Conservation (phyloP, 2,113 vertebrate genomes). For the Struthio camelus region DNA sequence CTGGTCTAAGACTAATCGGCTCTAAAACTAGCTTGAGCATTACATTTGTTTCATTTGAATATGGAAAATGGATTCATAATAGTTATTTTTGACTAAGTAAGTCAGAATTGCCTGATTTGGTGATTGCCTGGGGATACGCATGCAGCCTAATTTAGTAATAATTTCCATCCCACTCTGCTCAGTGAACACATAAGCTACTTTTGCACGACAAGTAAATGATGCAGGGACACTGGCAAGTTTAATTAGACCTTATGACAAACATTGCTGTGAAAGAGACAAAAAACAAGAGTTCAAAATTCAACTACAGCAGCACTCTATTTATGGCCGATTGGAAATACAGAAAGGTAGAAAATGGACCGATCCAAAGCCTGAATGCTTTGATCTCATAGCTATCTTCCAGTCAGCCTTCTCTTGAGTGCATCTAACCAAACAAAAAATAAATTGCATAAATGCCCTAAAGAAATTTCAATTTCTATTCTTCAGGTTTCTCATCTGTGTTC, state of each 20-base stretch:
- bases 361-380: too few relatives aligned
- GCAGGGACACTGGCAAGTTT: background rate
- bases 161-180: slow-evolving; percentile 41
- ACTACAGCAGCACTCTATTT: background rate
- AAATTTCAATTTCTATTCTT: background rate
- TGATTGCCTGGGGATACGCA: slow-evolving; percentile 38
- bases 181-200: slow-evolving; percentile 35
- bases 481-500: background rate
- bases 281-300: background rate
- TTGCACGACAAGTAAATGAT: background rate
- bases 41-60: background rate
- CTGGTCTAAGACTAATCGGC: background rate
- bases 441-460: background rate
- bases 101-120: background rate
- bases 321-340: background rate
- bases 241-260: background rate
- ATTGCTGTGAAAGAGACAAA: background rate
- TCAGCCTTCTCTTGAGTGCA: background rate
- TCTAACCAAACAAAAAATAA: background rate
- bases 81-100: slow-evolving; percentile 29
- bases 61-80: slow-evolving; percentile 24
- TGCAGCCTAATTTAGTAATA: slow-evolving; percentile 13
- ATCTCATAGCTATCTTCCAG: background rate
- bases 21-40: background rate
- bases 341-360: background rate